These are phyloP conservation scores for Scotopteryx bipunctaria DNA, from an alignment of 2,888 invertebrate genomes.

Conservation along the genomic window DNA sequence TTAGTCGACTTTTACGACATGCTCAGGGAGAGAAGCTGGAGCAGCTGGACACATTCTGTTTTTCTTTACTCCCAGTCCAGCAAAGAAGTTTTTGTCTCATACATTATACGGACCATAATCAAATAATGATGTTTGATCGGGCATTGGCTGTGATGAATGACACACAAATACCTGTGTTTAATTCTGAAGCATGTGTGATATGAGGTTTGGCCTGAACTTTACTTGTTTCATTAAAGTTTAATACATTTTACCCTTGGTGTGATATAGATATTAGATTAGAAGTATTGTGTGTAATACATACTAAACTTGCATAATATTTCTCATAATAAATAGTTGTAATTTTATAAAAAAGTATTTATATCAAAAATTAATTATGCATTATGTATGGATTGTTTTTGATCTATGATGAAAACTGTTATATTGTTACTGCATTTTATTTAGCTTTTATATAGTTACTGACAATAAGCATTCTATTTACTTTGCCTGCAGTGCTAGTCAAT, in stretches of 20 bases:
- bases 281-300: slow-evolving; percentile 20
- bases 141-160: not conserved
- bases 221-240: slow-evolving; percentile 13
- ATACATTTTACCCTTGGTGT: slow-evolving; percentile 25
- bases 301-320: slow-evolving; percentile 30
- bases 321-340: slow-evolving; percentile 27
- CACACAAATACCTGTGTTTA: no score
- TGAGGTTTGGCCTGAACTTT: not conserved
- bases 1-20: no score
- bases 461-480: slow-evolving; percentile 31
- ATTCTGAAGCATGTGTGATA: not conserved
- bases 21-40: no score
- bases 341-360: slow-evolving; percentile 24
- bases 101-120: no score
- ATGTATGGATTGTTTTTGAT: slow-evolving; percentile 34
- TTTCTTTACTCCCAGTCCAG: no score
- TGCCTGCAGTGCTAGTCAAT: slow-evolving; percentile 59
- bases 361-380: slow-evolving; percentile 21
- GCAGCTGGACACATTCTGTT: no score
- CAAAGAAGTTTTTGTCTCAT: no score
- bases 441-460: slow-evolving; percentile 31
- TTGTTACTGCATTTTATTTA: slow-evolving; percentile 41
- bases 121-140: no score
- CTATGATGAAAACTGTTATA: slow-evolving; percentile 7
- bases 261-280: slow-evolving; percentile 28